These are phyloP conservation scores for Drosophila ironensis DNA, from an alignment of 1,140 invertebrate genomes.

Conservation along the genomic window DNA sequence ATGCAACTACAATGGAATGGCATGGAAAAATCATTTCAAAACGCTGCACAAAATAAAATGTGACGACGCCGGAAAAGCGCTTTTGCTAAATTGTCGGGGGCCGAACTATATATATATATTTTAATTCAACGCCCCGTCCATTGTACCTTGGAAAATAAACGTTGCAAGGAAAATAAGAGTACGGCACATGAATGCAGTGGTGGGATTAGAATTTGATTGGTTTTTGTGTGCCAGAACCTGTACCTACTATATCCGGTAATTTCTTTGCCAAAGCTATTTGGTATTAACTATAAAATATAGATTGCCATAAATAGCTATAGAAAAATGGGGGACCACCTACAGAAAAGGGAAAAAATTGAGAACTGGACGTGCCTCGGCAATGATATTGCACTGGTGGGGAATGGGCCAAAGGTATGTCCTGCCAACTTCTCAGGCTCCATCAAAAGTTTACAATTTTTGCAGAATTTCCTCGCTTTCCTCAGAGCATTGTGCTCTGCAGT, in stretches of 20 bases:
- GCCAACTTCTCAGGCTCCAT: slow-evolving; percentile 32
- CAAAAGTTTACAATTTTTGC: too few relatives aligned
- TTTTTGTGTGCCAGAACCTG: not conserved
- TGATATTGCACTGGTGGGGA: too few relatives aligned
- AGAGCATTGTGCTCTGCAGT: not conserved
- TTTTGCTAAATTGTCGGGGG: too few relatives aligned
- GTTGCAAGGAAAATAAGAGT: slow-evolving; percentile 27
- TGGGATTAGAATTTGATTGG: slow-evolving; percentile 34
- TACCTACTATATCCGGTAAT: not conserved
- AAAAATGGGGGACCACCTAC: too few relatives aligned
- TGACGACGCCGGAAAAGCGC: slow-evolving; percentile 15
- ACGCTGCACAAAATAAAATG: slow-evolving; percentile 51
- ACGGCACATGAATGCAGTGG: slow-evolving; percentile 12
- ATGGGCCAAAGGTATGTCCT: not conserved
- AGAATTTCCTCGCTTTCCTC: not conserved
- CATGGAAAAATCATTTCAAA: slow-evolving; percentile 56
- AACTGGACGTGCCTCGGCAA: too few relatives aligned
- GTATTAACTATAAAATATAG: not conserved
- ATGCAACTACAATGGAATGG: slow-evolving; percentile 59
- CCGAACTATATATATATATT: slow-evolving; percentile 28
- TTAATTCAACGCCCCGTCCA: slow-evolving; percentile 28
- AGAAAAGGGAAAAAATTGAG: too few relatives aligned
- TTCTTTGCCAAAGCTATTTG: not conserved
- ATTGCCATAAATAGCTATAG: not conserved
- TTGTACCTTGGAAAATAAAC: too few relatives aligned